Evolutionary conservation across 2,888 invertebrate species (phyloP).

Genomic region (Tiliacea aurago): DNA sequence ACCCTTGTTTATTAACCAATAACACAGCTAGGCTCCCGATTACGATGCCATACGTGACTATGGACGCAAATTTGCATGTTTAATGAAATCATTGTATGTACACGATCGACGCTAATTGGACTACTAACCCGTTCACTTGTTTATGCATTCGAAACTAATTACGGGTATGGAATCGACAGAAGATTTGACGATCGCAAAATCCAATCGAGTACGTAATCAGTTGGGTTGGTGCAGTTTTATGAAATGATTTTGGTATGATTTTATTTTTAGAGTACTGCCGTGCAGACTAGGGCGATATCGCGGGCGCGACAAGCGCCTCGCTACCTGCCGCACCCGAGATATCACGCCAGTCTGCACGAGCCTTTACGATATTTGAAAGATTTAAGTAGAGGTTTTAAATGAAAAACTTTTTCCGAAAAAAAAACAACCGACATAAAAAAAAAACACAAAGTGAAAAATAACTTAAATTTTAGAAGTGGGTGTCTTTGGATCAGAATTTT

Average conservation of each 20-base stretch:
- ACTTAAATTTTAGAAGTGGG: too few species aligned
- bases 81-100: conserved; percentile 86
- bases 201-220: conserved; percentile 51
- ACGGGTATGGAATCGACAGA: conserved; percentile 71
- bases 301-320: too few species aligned
- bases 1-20: conserved; percentile 68
- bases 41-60: conserved; percentile 75
- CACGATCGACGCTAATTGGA: conserved; percentile 82
- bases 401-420: too few species aligned
- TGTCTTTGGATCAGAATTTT: too few species aligned
- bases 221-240: background rate
- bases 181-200: conserved; percentile 62
- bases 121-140: conserved; percentile 80
- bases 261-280: background rate
- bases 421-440: too few species aligned
- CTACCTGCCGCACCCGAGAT: too few species aligned
- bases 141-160: conserved; percentile 81
- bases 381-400: too few species aligned
- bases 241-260: background rate
- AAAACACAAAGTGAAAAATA: too few species aligned
- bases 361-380: too few species aligned
- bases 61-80: conserved; percentile 83
- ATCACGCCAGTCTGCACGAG: too few species aligned
- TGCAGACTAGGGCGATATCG: too few species aligned
- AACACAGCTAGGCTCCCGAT: conserved; percentile 68